Evolutionary conservation across 2,113 vertebrate species (phyloP).

Genomic region (Illadopsis cleaveri): DNA sequence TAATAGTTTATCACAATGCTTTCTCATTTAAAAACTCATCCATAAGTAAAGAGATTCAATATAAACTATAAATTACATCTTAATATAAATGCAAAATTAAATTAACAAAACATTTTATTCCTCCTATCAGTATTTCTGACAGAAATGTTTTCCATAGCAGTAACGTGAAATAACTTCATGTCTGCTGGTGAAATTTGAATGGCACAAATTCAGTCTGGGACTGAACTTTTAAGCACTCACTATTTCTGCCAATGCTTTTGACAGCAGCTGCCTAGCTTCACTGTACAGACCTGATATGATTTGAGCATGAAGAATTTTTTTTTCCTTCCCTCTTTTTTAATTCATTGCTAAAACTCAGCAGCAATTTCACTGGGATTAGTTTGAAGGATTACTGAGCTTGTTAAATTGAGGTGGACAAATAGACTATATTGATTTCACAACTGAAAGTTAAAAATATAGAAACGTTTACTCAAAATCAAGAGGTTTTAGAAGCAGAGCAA

Average conservation of each 20-base stretch:
- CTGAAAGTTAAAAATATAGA: constrained; percentile 34
- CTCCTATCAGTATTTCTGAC: not conserved
- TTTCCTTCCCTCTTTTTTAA: not conserved
- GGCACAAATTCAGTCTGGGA: not conserved
- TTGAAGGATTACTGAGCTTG: constrained; percentile 32
- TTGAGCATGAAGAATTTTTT: not conserved
- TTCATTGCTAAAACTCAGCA: constrained; percentile 20
- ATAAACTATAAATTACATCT: not conserved
- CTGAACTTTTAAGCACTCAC: not conserved
- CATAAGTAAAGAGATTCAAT: not conserved
- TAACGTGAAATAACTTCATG: not conserved
- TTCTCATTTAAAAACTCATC: not conserved
- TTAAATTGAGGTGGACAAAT: constrained; percentile 49
- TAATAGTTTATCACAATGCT: not conserved
- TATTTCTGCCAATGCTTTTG: not conserved
- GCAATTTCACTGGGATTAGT: constrained; percentile 10
- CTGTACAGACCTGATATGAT: not conserved
- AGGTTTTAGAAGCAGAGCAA: not conserved
- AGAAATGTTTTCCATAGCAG: not conserved
- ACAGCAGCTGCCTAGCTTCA: not conserved
- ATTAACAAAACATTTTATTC: not conserved
- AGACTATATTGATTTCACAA: constrained; percentile 30
- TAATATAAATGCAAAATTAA: not conserved
- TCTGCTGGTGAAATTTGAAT: constrained; percentile 11
- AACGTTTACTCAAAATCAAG: not conserved